A percentile compares a stretch with the other conserved stretches of the same genome.
phyloP scores from a whole-genome alignment of 2,113 vertebrate species.

The Protomyctophum bolini region DNA sequence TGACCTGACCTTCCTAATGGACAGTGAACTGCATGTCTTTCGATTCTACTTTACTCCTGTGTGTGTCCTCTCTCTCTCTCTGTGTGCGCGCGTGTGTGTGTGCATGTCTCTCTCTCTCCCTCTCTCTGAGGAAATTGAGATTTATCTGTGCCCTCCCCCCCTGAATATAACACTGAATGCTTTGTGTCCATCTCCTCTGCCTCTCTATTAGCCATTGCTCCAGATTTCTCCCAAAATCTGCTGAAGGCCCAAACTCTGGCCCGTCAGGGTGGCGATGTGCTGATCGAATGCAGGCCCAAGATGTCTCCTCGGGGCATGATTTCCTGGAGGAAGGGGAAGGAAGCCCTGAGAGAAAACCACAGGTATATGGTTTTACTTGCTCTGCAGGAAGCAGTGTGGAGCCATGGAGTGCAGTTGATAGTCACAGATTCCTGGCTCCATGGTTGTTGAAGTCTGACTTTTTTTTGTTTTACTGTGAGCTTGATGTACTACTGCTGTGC shows the following conservation, averaged over 20 bases:
- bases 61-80: neutral
- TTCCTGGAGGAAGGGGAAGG: slow-evolving; percentile 92
- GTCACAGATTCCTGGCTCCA: too few species aligned
- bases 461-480: too few species aligned
- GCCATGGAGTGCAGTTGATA: too few species aligned
- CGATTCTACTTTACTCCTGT: neutral
- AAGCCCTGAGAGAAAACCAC: slow-evolving; percentile 80
- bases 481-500: too few species aligned
- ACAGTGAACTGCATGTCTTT: slow-evolving; percentile 54
- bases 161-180: slow-evolving; percentile 1
- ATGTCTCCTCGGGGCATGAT: slow-evolving; percentile 91
- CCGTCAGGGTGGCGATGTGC: slow-evolving; percentile 85
- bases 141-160: neutral
- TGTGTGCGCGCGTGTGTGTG: too few species aligned
- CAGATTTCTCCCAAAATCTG: slow-evolving; percentile 78
- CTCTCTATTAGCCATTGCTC: slow-evolving; percentile 67
- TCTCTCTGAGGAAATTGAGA: slow-evolving; percentile 14
- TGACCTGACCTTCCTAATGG: slow-evolving; percentile 55
- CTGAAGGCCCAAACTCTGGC: slow-evolving; percentile 75
- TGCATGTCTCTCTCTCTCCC: slow-evolving; percentile 2
- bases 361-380: slow-evolving; percentile 57
- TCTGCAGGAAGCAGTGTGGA: slow-evolving; percentile 16
- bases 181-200: neutral
- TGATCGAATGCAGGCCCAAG: slow-evolving; percentile 90
- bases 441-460: too few species aligned